Evolutionary conservation across 2,888 invertebrate species (phyloP).

Genomic region (Exocentrus adspersus): DNA sequence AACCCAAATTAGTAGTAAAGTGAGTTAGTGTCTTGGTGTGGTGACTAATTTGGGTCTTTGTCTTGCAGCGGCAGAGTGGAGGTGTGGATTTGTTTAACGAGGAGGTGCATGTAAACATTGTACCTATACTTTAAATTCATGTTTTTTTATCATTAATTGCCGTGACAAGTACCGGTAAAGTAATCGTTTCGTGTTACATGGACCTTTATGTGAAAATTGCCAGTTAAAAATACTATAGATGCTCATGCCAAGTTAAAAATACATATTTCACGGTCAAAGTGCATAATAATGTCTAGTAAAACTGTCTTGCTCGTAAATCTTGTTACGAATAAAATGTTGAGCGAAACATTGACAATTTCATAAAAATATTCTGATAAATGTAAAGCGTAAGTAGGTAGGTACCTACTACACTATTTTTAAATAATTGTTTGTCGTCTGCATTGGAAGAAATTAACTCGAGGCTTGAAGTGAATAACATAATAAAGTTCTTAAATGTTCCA

Average conservation of each 20-base stretch:
- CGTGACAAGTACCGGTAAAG: too few species aligned
- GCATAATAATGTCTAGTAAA: slow-evolving; percentile 34
- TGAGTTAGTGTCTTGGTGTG: slow-evolving; percentile 25
- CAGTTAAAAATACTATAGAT: slow-evolving; percentile 30
- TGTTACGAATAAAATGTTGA: too few species aligned
- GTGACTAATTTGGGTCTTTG: slow-evolving; percentile 52
- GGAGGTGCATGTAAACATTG: slow-evolving; percentile 27
- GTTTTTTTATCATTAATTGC: too few species aligned
- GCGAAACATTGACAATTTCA: too few species aligned
- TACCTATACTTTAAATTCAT: too few species aligned
- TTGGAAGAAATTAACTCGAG: too few species aligned
- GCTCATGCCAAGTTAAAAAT: slow-evolving; percentile 41
- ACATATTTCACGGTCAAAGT: slow-evolving; percentile 42
- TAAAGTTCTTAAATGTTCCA: too few species aligned
- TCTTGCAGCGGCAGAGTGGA: slow-evolving; percentile 36
- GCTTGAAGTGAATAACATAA: too few species aligned
- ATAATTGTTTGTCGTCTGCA: too few species aligned
- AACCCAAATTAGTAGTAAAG: slow-evolving; percentile 58
- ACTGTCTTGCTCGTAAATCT: background rate
- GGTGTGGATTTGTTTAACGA: background rate
- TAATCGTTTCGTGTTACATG: slow-evolving; percentile 34
- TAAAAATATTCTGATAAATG: too few species aligned
- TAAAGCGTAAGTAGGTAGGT: too few species aligned
- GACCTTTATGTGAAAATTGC: slow-evolving; percentile 30
- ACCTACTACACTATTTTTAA: too few species aligned